phyloP scores from a whole-genome alignment of 2,888 invertebrate species.

The Agrochola lota region DNA sequence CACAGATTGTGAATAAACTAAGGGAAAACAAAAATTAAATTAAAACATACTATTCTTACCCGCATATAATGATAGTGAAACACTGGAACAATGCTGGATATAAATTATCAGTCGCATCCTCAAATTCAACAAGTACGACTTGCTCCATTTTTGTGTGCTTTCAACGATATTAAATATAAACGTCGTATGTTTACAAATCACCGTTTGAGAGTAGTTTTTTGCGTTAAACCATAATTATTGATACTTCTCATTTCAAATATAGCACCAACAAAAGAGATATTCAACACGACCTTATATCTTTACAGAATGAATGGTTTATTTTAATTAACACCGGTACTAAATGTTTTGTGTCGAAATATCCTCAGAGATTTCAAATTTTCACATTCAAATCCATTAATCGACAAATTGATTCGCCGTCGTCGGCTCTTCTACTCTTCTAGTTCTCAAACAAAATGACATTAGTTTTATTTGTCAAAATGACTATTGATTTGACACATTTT shows the following conservation, averaged over 20 bases:
- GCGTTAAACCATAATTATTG: constrained; percentile 7
- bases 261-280: background rate
- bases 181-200: constrained; percentile 22
- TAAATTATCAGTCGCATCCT: constrained; percentile 92
- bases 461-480: too few species aligned
- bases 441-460: too few species aligned
- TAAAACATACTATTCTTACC: constrained; percentile 91
- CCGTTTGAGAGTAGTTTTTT: background rate
- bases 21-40: background rate
- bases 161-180: background rate
- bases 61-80: constrained; percentile 97
- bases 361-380: background rate
- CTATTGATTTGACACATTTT: too few species aligned
- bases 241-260: background rate
- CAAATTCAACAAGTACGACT: constrained; percentile 64
- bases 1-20: background rate
- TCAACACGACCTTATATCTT: too few species aligned
- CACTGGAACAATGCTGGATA: constrained; percentile 98
- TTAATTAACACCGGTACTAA: background rate
- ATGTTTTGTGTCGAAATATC: constrained; percentile 6
- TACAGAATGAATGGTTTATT: background rate
- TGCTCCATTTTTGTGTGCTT: constrained; percentile 72
- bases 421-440: too few species aligned
- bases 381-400: background rate
- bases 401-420: background rate